Percentiles rank a stretch among this genome's conserved stretches.
Evolutionary conservation across 1,140 invertebrate genomes (phyloP).

Genomic region (Neoseiulus cucumeris): DNA sequence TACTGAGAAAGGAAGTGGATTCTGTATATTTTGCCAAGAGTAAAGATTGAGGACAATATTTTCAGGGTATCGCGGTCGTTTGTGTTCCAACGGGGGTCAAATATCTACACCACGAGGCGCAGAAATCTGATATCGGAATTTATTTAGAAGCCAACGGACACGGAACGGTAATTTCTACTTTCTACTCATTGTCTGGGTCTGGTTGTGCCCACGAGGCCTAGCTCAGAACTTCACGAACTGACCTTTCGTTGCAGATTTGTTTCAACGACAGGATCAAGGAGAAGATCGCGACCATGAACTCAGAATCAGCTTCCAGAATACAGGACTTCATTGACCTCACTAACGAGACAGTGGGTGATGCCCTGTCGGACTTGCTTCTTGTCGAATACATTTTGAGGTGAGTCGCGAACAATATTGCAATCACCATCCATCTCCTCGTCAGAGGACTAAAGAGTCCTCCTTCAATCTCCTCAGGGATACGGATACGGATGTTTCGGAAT

Average conservation of each 20-base stretch:
- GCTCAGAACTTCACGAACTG: too few species aligned
- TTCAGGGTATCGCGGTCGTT: slow-evolving; percentile 58
- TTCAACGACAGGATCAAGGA: slow-evolving; percentile 27
- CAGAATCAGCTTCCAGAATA: slow-evolving; percentile 38
- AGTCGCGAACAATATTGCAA: neutral
- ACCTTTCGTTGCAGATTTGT: neutral
- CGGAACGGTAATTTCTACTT: slow-evolving; percentile 49
- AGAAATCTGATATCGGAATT: slow-evolving; percentile 78
- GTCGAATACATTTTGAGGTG: slow-evolving; percentile 64
- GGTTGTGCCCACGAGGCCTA: too few species aligned
- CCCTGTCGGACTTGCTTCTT: slow-evolving; percentile 78
- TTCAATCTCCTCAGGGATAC: slow-evolving; percentile 30
- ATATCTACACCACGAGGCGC: slow-evolving; percentile 77
- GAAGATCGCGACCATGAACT: slow-evolving; percentile 14
- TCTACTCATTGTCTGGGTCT: neutral
- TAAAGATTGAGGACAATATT: slow-evolving; percentile 21
- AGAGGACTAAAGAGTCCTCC: neutral
- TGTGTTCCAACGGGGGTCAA: slow-evolving; percentile 94
- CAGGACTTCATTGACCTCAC: slow-evolving; percentile 54
- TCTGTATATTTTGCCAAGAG: neutral
- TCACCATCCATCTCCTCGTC: neutral
- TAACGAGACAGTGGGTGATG: slow-evolving; percentile 87
- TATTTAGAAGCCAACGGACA: slow-evolving; percentile 99
- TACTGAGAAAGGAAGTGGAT: neutral
- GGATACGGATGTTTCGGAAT: slow-evolving; percentile 53